phyloP scores from a whole-genome alignment of 2,113 vertebrate species.

The Rhodinocichla rosea region DNA sequence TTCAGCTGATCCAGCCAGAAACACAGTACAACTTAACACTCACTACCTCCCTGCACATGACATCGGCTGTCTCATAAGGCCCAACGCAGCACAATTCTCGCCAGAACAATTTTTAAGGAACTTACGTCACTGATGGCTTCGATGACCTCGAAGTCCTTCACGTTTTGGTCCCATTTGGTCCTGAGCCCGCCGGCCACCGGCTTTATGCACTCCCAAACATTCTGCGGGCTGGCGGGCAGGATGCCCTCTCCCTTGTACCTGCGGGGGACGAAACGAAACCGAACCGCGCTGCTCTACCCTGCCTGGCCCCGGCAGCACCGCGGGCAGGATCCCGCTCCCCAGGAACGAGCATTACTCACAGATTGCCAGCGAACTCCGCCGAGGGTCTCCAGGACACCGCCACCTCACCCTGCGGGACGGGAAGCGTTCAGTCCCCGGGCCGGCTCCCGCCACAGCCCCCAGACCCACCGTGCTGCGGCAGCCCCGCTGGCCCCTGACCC shows the following conservation, averaged over 20 bases:
- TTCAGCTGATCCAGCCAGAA: background rate
- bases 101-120: background rate
- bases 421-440: background rate
- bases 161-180: conserved; percentile 91
- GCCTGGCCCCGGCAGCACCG: background rate
- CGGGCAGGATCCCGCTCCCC: background rate
- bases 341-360: conserved; percentile 75
- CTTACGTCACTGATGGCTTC: conserved; percentile 83
- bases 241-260: conserved; percentile 89
- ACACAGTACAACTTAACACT: background rate
- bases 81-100: fast-evolving
- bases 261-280: background rate
- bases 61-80: fast-evolving
- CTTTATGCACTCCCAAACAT: conserved; percentile 88
- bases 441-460: background rate
- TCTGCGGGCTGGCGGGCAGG: conserved; percentile 67
- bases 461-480: background rate
- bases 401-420: conserved; percentile 78
- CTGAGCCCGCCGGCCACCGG: conserved; percentile 81
- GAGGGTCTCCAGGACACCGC: conserved; percentile 90
- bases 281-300: fast-evolving
- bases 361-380: conserved; percentile 85
- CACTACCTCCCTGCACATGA: fast-evolving
- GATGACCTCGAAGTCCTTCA: conserved; percentile 83
- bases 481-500: too few species aligned